phyloP scores from a whole-genome alignment of 2,797 vertebrate genomes.

The Salmo trutta region DNA sequence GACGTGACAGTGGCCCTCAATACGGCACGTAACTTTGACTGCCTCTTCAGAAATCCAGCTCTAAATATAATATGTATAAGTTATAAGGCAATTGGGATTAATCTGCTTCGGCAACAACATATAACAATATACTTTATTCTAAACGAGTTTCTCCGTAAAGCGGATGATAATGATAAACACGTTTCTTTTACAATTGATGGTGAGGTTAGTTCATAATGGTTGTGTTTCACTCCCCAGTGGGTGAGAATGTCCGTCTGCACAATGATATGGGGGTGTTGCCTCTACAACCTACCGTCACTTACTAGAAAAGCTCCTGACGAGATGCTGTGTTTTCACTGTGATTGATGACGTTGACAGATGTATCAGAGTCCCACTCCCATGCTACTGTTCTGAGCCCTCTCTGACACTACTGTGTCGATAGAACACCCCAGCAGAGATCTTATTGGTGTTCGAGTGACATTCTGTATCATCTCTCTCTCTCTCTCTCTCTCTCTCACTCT shows the following conservation, averaged over 20 bases:
- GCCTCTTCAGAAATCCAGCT: background rate
- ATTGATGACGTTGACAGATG: constrained; percentile 43
- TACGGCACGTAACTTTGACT: background rate
- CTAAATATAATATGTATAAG: background rate
- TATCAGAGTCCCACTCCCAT: constrained; percentile 49
- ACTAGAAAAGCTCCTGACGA: constrained; percentile 30
- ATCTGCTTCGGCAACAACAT: background rate
- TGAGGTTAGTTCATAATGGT: constrained; percentile 20
- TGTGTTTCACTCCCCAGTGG: background rate
- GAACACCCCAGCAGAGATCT: background rate
- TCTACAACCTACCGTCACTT: constrained; percentile 48
- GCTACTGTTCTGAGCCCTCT: constrained; percentile 39
- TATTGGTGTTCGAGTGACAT: background rate
- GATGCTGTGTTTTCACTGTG: constrained; percentile 34
- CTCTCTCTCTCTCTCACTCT: too few species aligned
- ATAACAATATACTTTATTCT: background rate
- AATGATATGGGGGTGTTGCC: constrained; percentile 38
- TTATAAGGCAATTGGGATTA: background rate
- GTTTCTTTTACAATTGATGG: constrained; percentile 7
- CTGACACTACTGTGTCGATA: constrained; percentile 30
- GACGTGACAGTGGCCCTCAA: background rate
- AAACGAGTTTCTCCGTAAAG: background rate
- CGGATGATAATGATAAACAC: background rate
- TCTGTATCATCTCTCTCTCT: constrained; percentile 21
- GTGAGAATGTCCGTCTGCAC: constrained; percentile 22